Conservation (phyloP, 2,888 invertebrate genomes). For the Coecobrya sp. region DNA sequence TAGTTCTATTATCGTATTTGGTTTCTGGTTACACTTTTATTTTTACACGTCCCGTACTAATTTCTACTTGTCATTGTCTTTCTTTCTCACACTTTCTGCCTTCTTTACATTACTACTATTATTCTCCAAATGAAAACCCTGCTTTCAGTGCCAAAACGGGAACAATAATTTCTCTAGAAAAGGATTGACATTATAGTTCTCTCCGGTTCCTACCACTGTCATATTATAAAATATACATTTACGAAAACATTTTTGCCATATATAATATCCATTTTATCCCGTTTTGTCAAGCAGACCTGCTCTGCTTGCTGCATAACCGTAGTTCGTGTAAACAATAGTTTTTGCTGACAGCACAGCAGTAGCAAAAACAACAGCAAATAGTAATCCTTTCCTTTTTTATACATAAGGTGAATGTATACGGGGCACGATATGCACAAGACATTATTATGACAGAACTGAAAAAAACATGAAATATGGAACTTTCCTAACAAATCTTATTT, state of each 20-base stretch:
- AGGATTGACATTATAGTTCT: background rate
- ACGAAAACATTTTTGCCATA: background rate
- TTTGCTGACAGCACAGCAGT: background rate
- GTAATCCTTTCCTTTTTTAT: background rate
- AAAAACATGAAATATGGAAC: background rate
- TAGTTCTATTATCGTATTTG: conserved; percentile 26
- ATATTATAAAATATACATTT: background rate
- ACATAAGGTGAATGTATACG: background rate
- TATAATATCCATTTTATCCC: background rate
- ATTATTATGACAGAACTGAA: conserved; percentile 17
- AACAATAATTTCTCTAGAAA: background rate
- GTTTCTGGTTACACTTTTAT: conserved; percentile 48
- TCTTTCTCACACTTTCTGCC: background rate
- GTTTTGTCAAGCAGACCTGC: background rate
- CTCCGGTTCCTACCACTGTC: background rate
- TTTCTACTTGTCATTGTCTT: background rate
- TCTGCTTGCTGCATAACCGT: background rate
- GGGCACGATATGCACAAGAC: background rate
- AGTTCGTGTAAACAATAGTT: background rate
- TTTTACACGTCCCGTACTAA: conserved; percentile 16
- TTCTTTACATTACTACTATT: background rate
- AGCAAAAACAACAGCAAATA: background rate
- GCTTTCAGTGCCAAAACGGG: background rate
- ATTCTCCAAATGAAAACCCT: background rate
- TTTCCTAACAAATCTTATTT: conserved; percentile 10